Conservation (phyloP, 1,140 invertebrate species). For the Trichonephila clavata region DNA sequence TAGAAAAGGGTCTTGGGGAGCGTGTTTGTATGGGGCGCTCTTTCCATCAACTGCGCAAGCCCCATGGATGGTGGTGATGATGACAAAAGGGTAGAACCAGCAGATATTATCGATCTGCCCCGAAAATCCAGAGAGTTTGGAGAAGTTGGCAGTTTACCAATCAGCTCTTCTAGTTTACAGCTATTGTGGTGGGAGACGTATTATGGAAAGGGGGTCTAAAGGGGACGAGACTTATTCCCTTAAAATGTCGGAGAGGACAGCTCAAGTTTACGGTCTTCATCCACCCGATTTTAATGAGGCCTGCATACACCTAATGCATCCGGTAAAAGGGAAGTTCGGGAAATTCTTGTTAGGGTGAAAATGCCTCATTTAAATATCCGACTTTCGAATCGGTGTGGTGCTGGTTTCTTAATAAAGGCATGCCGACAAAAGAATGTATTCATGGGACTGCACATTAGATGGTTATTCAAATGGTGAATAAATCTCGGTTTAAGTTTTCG, state of each 20-base stretch:
- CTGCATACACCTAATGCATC: not conserved
- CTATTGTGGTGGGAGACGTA: constrained; percentile 62
- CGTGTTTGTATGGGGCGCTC: constrained; percentile 34
- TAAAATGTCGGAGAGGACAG: constrained; percentile 7
- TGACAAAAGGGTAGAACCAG: constrained; percentile 62
- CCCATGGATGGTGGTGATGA: constrained; percentile 54
- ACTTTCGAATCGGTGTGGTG: constrained; percentile 30
- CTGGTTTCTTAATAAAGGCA: constrained; percentile 13
- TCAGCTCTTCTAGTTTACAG: constrained; percentile 71
- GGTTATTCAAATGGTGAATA: constrained; percentile 41
- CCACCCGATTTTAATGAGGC: constrained; percentile 46
- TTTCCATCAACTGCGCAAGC: constrained; percentile 51
- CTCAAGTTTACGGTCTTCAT: constrained; percentile 10
- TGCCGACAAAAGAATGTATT: constrained; percentile 23
- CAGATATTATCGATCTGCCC: constrained; percentile 73
- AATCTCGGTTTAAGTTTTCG: not conserved
- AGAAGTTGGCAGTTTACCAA: constrained; percentile 74
- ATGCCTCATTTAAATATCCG: constrained; percentile 50
- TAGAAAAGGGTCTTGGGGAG: constrained; percentile 39
- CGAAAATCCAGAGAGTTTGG: constrained; percentile 62
- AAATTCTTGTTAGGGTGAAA: constrained; percentile 46
- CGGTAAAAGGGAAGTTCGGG: not conserved
- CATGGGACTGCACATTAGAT: constrained; percentile 4
- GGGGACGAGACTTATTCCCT: constrained; percentile 27
- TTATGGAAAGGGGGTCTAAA: constrained; percentile 15